Evolutionary conservation across 2,113 vertebrate genomes (phyloP), one percentile per base, ranked within the genome.

Genomic region (Lophius piscatorius): DNA sequence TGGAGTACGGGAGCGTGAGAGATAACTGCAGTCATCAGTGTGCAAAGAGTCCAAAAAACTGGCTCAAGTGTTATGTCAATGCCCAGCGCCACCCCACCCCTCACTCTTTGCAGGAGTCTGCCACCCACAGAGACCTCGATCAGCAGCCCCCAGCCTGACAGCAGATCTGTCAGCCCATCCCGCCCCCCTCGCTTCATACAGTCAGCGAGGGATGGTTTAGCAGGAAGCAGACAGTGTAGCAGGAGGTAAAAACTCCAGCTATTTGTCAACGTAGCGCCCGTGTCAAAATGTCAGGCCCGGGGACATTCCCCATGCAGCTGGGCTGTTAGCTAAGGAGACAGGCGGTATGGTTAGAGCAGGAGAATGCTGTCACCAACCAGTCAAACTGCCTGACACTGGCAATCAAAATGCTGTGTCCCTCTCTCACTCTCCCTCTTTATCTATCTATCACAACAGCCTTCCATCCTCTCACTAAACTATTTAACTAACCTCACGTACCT

Each of bases 201-300:
- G 87, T 90, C 80, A 82, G 84, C 40, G 35, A 74, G 77, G 74
- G 78, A 82, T 85, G 85, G 79, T 89, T 85, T 86, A 90, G 87
- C 80, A 66, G 83, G 61, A 84, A 87, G 85, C 90, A 90, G 88
- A 90, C 89, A 88, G 89, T 87, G 85, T 87, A 90, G 89, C 89
- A 87, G 88, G 86, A 89, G 90, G 91, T 87, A 90, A 90, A 91
- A 91, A 87, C 89, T 90, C 88, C 81, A 90, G 90, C 91, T 91
- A 93, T 93, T 93, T 91, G 90, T 92, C 90, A 92, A 90, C 74
- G 88, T 83, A 84, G 88, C 78, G 86, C 86, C 88, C 80, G 76
- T 92, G 92, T 93, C 92, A 93, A 91, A 88, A 88, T 93, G 92
- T 93, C 91, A 92, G 84, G 87, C 84, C 85, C 48, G 46, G 86